These are phyloP conservation scores for Sebastes goodei DNA, from an alignment of 2,797 vertebrate species.

Conservation along the genomic window DNA sequence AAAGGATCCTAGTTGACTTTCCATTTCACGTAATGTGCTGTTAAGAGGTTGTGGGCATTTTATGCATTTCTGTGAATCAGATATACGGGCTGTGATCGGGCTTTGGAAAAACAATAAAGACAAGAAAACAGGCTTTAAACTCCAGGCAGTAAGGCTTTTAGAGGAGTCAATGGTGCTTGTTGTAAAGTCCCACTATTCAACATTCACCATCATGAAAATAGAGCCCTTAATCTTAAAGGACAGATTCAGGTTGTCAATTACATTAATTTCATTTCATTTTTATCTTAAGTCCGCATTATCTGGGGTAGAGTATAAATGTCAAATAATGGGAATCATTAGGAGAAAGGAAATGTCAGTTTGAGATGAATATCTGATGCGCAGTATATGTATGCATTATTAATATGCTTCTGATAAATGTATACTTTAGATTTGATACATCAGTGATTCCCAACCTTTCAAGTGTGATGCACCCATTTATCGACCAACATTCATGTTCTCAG, in stretches of 20 bases:
- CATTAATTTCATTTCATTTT: constrained; percentile 21
- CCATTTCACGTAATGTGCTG: background rate
- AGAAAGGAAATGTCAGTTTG: constrained; percentile 37
- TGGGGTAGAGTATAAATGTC: constrained; percentile 11
- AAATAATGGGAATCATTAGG: constrained; percentile 19
- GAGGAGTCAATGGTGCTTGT: constrained; percentile 1
- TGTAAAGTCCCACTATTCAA: background rate
- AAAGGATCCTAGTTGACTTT: background rate
- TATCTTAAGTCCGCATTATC: constrained; percentile 20
- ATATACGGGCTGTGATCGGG: background rate
- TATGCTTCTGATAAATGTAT: constrained; percentile 22
- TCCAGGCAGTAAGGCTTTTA: background rate
- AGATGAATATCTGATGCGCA: constrained; percentile 16
- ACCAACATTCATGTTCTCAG: background rate
- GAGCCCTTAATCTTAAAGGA: constrained; percentile 26
- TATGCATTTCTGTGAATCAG: background rate
- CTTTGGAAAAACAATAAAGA: background rate
- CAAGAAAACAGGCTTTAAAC: background rate
- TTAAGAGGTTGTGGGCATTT: background rate
- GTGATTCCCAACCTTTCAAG: background rate
- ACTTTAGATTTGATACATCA: background rate
- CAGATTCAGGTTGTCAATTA: constrained; percentile 15
- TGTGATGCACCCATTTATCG: background rate
- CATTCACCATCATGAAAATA: constrained; percentile 13
- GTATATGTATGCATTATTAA: constrained; percentile 6